Evolutionary conservation across 2,113 vertebrate species (phyloP).

Genomic region (Budorcas taxicolor): DNA sequence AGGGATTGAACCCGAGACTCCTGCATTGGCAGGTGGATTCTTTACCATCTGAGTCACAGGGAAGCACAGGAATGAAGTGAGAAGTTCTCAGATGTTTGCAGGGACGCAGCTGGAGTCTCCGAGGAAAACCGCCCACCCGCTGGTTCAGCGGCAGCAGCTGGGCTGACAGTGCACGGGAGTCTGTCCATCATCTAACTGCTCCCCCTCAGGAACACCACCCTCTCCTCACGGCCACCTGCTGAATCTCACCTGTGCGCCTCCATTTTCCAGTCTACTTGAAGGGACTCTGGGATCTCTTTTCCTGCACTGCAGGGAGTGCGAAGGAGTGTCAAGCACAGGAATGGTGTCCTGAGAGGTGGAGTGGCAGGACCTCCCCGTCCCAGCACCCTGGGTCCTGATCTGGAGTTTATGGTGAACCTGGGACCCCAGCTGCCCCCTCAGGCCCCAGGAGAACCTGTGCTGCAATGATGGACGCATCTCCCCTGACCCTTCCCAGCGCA

Average conservation of each 20-base stretch:
- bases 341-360: background rate
- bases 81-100: background rate
- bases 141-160: background rate
- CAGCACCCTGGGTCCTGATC: background rate
- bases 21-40: background rate
- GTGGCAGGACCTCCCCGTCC: background rate
- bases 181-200: background rate
- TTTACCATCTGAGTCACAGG: background rate
- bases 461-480: background rate
- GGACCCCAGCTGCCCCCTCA: background rate
- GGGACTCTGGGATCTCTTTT: background rate
- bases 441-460: background rate
- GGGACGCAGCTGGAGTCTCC: background rate
- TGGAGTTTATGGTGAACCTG: background rate
- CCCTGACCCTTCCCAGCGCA: background rate
- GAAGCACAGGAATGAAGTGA: background rate
- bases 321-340: background rate
- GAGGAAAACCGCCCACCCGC: background rate
- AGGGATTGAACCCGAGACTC: background rate
- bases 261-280: background rate
- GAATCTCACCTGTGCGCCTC: background rate
- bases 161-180: rapidly evolving
- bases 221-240: background rate
- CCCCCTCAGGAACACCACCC: background rate
- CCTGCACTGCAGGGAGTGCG: background rate